Evolutionary conservation across 1,140 invertebrate genomes (phyloP).

Genomic region (Oreohelix idahoensis): DNA sequence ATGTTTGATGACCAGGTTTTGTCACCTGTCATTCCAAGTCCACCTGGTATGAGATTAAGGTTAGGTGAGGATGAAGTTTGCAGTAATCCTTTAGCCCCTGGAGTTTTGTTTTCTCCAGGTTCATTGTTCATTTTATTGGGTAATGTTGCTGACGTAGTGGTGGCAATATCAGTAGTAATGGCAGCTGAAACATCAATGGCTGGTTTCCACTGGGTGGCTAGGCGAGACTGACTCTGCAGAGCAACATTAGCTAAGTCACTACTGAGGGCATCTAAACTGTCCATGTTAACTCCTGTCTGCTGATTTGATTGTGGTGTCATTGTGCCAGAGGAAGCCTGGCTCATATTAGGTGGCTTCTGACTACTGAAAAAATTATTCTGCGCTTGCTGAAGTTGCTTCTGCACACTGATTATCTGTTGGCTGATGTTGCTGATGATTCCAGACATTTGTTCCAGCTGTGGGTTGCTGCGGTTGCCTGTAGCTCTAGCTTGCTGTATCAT

Average conservation of each 20-base stretch:
- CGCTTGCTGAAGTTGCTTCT: slow-evolving; percentile 73
- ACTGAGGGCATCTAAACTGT: slow-evolving; percentile 43
- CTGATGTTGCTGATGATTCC: slow-evolving; percentile 76
- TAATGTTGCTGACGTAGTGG: slow-evolving; percentile 22
- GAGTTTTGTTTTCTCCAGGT: slow-evolving; percentile 79
- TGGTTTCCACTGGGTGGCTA: slow-evolving; percentile 90
- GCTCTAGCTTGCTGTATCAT: slow-evolving; percentile 64
- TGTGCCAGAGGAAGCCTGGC: slow-evolving; percentile 23
- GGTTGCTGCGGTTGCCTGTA: slow-evolving; percentile 53
- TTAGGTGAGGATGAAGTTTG: slow-evolving; percentile 81
- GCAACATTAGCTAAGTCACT: slow-evolving; percentile 84
- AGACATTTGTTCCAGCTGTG: slow-evolving; percentile 62
- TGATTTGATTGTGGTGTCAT: slow-evolving; percentile 4
- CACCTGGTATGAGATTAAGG: slow-evolving; percentile 74
- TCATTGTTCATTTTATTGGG: slow-evolving; percentile 75
- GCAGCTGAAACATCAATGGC: not conserved
- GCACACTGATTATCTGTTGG: slow-evolving; percentile 91
- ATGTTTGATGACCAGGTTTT: slow-evolving; percentile 64
- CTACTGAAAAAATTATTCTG: slow-evolving; percentile 61
- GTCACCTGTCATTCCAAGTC: slow-evolving; percentile 61
- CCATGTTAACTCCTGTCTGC: slow-evolving; percentile 15
- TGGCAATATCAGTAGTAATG: not conserved
- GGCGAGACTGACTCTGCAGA: slow-evolving; percentile 82
- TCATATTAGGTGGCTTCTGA: slow-evolving; percentile 47
- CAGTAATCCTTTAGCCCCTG: slow-evolving; percentile 84